phyloP scores from a whole-genome alignment of 1,140 invertebrate genomes.

The Anthonomus grandis region DNA sequence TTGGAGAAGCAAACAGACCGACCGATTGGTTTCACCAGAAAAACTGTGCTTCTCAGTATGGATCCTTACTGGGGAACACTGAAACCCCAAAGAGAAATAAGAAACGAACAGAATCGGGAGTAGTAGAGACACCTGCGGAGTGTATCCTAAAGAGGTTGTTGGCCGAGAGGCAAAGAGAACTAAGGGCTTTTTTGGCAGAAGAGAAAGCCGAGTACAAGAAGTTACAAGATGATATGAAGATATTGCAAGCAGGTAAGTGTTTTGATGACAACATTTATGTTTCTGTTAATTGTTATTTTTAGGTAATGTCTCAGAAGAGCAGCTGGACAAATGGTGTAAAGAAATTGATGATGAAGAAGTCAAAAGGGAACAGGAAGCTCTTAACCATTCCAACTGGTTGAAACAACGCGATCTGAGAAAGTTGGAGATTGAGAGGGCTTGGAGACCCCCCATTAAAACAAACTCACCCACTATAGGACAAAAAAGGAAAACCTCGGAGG shows the following conservation, averaged over 20 bases:
- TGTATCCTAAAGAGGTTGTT: conserved; percentile 75
- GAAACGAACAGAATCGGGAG: conserved; percentile 56
- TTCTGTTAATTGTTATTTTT: conserved; percentile 15
- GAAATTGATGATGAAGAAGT: conserved; percentile 70
- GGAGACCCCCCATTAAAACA: conserved; percentile 51
- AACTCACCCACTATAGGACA: conserved; percentile 25
- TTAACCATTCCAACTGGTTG: conserved; percentile 63
- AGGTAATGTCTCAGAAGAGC: conserved; percentile 60
- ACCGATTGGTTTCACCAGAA: conserved; percentile 90
- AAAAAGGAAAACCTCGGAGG: conserved; percentile 45
- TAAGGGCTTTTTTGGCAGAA: conserved; percentile 65
- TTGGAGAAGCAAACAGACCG: conserved; percentile 71
- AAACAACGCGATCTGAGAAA: conserved; percentile 66
- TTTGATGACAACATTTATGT: too few species aligned
- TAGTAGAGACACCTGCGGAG: conserved; percentile 72
- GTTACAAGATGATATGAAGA: conserved; percentile 61
- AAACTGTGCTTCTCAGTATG: conserved; percentile 87
- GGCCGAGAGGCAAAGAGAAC: conserved; percentile 72
- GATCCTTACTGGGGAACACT: conserved; percentile 75
- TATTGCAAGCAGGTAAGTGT: conserved; percentile 50
- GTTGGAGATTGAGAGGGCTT: conserved; percentile 55
- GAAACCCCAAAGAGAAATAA: conserved; percentile 87
- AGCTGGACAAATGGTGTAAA: conserved; percentile 68
- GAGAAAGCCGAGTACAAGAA: conserved; percentile 70
- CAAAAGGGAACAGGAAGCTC: conserved; percentile 62